Evolutionary conservation across 2,113 vertebrate species (phyloP).

Genomic region (Myanophis thanlyinensis): DNA sequence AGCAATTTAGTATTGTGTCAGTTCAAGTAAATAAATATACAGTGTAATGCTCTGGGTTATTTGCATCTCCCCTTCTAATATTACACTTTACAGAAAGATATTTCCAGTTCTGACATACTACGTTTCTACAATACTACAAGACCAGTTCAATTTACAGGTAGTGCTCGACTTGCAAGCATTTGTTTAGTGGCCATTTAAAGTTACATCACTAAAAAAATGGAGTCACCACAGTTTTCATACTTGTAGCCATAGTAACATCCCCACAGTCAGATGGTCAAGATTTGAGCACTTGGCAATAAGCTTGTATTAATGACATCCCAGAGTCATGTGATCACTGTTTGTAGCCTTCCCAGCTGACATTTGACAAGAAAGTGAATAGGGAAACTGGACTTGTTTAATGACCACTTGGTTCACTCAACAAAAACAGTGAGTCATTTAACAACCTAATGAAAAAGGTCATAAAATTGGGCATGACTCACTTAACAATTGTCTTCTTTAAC

Average conservation of each 20-base stretch:
- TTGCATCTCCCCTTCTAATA: background rate
- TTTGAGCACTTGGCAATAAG: background rate
- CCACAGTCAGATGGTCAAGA: background rate
- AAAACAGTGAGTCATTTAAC: background rate
- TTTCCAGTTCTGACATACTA: background rate
- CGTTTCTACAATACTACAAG: background rate
- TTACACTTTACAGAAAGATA: background rate
- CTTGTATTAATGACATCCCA: background rate
- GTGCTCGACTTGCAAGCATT: background rate
- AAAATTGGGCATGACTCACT: background rate
- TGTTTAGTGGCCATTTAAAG: background rate
- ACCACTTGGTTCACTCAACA: background rate
- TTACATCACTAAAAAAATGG: background rate
- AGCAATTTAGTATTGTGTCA: background rate
- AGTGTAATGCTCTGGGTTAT: background rate
- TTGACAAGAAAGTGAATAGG: background rate
- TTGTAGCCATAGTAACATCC: background rate
- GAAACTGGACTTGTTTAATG: background rate
- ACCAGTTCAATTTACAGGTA: background rate
- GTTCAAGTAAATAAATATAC: background rate
- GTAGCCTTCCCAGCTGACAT: background rate
- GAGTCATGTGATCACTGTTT: background rate
- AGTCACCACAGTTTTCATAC: background rate
- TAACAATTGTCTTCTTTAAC: background rate
- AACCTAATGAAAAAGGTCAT: background rate